Base-by-base conservation (phyloP, 2,113 vertebrate genomes). In the Nerophis ophidion region DNA sequence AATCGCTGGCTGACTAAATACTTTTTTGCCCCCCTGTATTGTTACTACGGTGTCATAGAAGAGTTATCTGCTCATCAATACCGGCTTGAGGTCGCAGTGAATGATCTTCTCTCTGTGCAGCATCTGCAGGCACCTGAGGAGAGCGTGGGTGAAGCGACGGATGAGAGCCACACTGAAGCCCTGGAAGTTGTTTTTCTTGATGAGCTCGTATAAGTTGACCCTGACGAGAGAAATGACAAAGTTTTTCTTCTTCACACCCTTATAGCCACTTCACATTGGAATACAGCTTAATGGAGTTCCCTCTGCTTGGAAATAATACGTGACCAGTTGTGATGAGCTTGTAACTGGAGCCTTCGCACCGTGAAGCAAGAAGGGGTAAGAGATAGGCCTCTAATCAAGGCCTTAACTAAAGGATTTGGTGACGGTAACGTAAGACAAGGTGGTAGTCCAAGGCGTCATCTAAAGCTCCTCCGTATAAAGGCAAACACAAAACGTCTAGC, bases 81-180 rank as follows among this genome's bases (percentile, higher is more conserved):
- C 94, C 63, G 94, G 94, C 80, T 97, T 97, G 69, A 97, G 92
- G 77, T 98, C 95, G 65, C 95, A 98, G 89, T 97, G 95, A 81
- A 98, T 96, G 42, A 97, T 96, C 84, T 89, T 95, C 84, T 96
- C 94, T 40, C 85, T 82, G 77, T 93, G 92, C 38, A 98, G 91
- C 91, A 98, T 92, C 84, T 96, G 94, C 70, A 96, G 88, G 77
- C 95, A 95, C 79, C 91, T 91, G 66, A 97, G 87, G 52, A 98
- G 91, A 13, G 93, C 89, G 1, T 91, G 89, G 55, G 94, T 88
- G 61, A 96, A 95, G 48, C 91, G 92, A 0, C 92, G 91, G 68
- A 96, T 90, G 47, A 95, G 75, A 8, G 91, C 88, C 35, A 95
- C 78, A 50, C 91, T 94, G 86, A 98, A 96, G 63, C 95, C 94